Evolutionary conservation across 2,113 vertebrate species (phyloP).

Genomic region (Anas platyrhynchos): DNA sequence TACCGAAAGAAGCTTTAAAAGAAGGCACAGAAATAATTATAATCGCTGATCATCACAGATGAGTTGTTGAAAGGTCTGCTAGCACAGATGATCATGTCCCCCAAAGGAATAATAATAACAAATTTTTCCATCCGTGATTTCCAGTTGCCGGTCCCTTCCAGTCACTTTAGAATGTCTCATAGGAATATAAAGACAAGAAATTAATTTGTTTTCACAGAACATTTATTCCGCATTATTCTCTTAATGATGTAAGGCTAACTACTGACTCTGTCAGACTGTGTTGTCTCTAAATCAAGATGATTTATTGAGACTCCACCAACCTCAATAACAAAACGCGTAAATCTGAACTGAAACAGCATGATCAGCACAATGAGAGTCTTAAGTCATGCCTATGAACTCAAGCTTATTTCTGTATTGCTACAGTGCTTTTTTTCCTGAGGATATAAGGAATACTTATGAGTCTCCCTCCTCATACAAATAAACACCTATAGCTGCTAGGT

Average conservation of each 20-base stretch:
- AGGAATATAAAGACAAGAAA: neutral
- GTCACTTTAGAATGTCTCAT: neutral
- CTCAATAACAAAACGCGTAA: neutral
- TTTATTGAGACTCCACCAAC: neutral
- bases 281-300: neutral
- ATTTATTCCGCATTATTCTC: neutral
- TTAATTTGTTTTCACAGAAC: neutral
- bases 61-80: neutral
- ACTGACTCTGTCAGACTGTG: neutral
- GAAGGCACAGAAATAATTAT: neutral
- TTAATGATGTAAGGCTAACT: neutral
- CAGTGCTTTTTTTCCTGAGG: neutral
- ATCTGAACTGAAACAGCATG: neutral
- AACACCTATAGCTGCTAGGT: neutral
- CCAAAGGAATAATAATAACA: neutral
- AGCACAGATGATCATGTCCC: neutral
- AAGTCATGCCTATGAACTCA: neutral
- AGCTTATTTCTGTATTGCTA: neutral
- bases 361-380: neutral
- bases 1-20: neutral
- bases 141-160: neutral
- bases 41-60: neutral
- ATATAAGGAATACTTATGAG: slow-evolving; percentile 2
- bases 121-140: neutral
- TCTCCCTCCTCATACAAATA: neutral